Conservation (phyloP, 1,140 invertebrate species). For the Centruroides vittatus region DNA sequence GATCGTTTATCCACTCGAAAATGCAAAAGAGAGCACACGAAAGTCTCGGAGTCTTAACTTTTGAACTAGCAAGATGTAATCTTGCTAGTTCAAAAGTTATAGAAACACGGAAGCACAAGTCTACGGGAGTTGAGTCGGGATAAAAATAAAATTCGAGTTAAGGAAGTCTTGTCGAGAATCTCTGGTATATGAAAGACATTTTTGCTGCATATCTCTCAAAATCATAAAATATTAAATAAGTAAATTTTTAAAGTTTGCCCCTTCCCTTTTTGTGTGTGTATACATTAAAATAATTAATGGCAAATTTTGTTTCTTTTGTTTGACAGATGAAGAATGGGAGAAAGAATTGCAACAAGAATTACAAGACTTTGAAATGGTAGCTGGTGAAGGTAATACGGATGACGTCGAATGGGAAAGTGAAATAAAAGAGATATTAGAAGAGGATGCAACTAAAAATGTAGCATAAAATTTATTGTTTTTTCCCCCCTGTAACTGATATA, state of each 20-base stretch:
- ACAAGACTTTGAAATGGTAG: slow-evolving; percentile 72
- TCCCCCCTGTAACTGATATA: too few relatives aligned
- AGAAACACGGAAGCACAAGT: too few relatives aligned
- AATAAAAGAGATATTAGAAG: slow-evolving; percentile 41
- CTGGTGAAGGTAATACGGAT: slow-evolving; percentile 35
- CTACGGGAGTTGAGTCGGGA: too few relatives aligned
- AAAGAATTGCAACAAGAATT: slow-evolving; percentile 80
- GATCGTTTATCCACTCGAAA: too few relatives aligned
- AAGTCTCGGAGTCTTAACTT: too few relatives aligned
- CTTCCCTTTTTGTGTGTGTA: not conserved
- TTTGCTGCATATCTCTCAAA: not conserved
- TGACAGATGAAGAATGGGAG: slow-evolving; percentile 76
- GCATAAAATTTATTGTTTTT: slow-evolving; percentile 3
- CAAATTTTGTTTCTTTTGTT: slow-evolving; percentile 9
- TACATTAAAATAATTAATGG: not conserved
- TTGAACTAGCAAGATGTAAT: too few relatives aligned
- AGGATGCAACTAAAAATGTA: slow-evolving; percentile 23
- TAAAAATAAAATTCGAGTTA: too few relatives aligned
- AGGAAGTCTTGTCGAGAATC: too few relatives aligned
- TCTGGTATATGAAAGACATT: too few relatives aligned
- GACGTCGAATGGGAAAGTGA: slow-evolving; percentile 40
- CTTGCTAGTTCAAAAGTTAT: too few relatives aligned
- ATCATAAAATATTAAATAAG: not conserved
- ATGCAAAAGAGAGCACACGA: too few relatives aligned
- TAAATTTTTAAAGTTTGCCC: not conserved